phyloP scores from a whole-genome alignment of 2,888 invertebrate genomes.

The Tetramorium bicarinatum region DNA sequence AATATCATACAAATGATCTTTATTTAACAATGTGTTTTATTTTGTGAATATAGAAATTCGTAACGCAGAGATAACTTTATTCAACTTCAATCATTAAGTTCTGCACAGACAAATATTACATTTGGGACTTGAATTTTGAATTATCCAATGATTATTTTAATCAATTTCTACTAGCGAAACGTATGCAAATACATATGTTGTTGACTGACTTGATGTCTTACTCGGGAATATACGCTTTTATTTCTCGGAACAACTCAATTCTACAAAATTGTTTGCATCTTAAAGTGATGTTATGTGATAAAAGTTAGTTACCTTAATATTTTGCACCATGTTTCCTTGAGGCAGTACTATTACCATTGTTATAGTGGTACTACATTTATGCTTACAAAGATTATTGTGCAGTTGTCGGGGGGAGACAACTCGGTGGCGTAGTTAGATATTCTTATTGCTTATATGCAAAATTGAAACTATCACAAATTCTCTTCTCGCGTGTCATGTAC shows the following conservation, averaged over 20 bases:
- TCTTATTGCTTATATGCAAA: conserved; percentile 28
- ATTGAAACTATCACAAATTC: conserved; percentile 19
- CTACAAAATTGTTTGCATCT: conserved; percentile 48
- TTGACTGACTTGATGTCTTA: neutral
- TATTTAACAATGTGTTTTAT: conserved; percentile 64
- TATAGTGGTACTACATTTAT: conserved; percentile 44
- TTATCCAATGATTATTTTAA: conserved; percentile 28
- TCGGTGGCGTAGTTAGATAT: conserved; percentile 4
- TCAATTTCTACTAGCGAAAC: conserved; percentile 9
- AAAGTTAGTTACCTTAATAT: conserved; percentile 46
- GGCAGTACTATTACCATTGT: conserved; percentile 63
- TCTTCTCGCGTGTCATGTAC: neutral
- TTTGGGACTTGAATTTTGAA: conserved; percentile 11
- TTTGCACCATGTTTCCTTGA: conserved; percentile 53
- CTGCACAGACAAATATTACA: conserved; percentile 22
- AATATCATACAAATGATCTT: conserved; percentile 61
- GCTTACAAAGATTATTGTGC: conserved; percentile 42
- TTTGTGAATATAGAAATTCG: conserved; percentile 59
- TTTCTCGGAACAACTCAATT: conserved; percentile 24
- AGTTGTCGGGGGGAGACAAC: conserved; percentile 15
- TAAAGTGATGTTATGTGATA: conserved; percentile 56
- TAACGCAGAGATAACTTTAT: conserved; percentile 43
- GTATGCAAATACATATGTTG: neutral
- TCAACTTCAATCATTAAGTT: conserved; percentile 13
- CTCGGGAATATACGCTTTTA: conserved; percentile 12